Evolutionary conservation across 2,888 invertebrate species (phyloP).

Genomic region (Patella depressa): DNA sequence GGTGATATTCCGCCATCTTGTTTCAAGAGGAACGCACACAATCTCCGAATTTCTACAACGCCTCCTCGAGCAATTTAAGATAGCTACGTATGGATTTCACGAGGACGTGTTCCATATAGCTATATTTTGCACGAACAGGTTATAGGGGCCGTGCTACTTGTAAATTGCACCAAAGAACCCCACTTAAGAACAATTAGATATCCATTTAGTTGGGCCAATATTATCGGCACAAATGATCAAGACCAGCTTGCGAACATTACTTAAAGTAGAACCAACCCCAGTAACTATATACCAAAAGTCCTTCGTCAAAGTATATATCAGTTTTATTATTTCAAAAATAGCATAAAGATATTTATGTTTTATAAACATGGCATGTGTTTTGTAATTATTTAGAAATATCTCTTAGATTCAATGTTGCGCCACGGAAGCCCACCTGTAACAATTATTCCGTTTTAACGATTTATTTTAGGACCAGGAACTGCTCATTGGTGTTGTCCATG

Average conservation of each 20-base stretch:
- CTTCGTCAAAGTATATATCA: too few relatives aligned
- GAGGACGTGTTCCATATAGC: neutral
- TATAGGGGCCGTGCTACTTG: neutral
- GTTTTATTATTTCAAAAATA: too few relatives aligned
- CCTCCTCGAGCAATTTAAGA: neutral
- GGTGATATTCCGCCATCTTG: constrained; percentile 5
- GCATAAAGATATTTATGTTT: too few relatives aligned
- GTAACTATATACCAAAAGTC: too few relatives aligned
- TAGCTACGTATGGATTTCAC: neutral
- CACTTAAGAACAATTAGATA: neutral
- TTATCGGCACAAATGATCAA: neutral
- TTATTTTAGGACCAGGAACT: too few relatives aligned
- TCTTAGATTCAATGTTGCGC: too few relatives aligned
- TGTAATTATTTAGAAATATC: too few relatives aligned
- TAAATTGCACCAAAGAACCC: constrained; percentile 5
- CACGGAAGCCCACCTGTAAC: too few relatives aligned
- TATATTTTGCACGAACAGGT: neutral
- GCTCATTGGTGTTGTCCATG: too few relatives aligned
- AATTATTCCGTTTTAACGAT: too few relatives aligned
- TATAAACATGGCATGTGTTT: too few relatives aligned
- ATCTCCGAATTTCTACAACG: constrained; percentile 3
- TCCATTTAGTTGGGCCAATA: neutral
- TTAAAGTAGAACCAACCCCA: neutral
- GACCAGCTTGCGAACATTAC: neutral
- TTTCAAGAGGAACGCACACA: constrained; percentile 13